Conservation (phyloP, 2,888 invertebrate species). For the Agriopis leucophaearia region DNA sequence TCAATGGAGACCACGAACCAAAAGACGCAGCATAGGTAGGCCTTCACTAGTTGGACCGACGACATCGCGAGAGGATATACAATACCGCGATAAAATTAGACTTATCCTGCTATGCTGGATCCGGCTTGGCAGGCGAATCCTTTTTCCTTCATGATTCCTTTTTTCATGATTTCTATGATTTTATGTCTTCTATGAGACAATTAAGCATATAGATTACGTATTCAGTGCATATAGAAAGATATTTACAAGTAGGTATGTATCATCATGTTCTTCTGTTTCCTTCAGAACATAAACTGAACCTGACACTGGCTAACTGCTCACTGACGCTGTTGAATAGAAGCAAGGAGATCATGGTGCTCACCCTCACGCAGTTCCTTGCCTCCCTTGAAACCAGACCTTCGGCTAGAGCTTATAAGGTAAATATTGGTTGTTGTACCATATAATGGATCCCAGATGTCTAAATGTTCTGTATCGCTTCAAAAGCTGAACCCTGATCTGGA, state of each 20-base stretch:
- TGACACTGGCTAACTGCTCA: slow-evolving; percentile 91
- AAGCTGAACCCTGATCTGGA: not conserved
- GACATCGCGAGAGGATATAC: no score
- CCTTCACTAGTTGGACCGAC: no score
- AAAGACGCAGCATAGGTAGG: no score
- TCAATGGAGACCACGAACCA: no score
- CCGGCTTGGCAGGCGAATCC: no score
- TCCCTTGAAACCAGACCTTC: slow-evolving; percentile 90
- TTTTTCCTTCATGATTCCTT: no score
- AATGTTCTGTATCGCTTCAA: not conserved
- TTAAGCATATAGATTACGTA: no score
- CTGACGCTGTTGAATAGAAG: slow-evolving; percentile 89
- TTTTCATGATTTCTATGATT: no score
- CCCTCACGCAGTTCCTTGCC: slow-evolving; percentile 90
- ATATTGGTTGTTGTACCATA: slow-evolving; percentile 16
- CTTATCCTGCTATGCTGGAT: no score
- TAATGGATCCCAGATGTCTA: not conserved
- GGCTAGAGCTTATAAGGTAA: slow-evolving; percentile 88
- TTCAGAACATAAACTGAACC: slow-evolving; percentile 91
- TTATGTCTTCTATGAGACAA: no score
- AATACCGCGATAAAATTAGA: no score
- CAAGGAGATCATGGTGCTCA: slow-evolving; percentile 90
- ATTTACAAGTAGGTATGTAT: not conserved
- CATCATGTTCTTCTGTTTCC: slow-evolving; percentile 43
- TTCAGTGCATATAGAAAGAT: no score